Evolutionary conservation across 2,113 vertebrate genomes (phyloP).

Genomic region (Oreochromis aureus): DNA sequence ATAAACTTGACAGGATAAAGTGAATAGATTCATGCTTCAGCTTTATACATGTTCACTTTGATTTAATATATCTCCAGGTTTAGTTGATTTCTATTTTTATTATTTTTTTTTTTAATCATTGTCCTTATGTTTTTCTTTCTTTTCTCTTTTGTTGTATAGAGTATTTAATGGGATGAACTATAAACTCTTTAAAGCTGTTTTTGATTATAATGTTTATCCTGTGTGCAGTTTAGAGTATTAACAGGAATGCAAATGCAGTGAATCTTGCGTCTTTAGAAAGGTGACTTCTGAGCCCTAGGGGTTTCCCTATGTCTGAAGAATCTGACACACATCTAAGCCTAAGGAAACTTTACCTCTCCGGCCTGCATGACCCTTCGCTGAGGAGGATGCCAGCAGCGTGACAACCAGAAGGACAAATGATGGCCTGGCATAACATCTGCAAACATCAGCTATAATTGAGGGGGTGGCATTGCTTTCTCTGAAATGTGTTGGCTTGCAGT

Average conservation of each 20-base stretch:
- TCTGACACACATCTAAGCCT: accelerated
- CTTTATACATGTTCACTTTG: background rate
- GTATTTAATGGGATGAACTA: background rate
- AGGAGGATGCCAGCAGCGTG: background rate
- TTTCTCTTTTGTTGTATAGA: accelerated
- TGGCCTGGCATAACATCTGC: background rate
- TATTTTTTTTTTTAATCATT: background rate
- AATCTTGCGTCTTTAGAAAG: background rate
- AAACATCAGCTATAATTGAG: background rate
- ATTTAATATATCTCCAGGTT: background rate
- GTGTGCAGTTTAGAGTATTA: background rate
- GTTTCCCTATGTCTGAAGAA: background rate
- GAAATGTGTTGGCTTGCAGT: background rate
- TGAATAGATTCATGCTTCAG: accelerated
- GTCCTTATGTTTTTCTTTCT: background rate
- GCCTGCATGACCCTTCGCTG: background rate
- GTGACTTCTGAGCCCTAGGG: background rate
- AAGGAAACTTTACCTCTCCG: background rate
- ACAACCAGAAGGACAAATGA: background rate
- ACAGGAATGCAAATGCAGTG: background rate
- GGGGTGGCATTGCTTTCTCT: background rate
- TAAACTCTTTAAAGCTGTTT: background rate
- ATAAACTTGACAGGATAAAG: background rate
- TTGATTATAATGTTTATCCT: background rate
- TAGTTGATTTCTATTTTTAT: background rate